These are phyloP conservation scores for Pelvicachromis taeniatus DNA, from an alignment of 2,113 vertebrate genomes.

Conservation along the genomic window DNA sequence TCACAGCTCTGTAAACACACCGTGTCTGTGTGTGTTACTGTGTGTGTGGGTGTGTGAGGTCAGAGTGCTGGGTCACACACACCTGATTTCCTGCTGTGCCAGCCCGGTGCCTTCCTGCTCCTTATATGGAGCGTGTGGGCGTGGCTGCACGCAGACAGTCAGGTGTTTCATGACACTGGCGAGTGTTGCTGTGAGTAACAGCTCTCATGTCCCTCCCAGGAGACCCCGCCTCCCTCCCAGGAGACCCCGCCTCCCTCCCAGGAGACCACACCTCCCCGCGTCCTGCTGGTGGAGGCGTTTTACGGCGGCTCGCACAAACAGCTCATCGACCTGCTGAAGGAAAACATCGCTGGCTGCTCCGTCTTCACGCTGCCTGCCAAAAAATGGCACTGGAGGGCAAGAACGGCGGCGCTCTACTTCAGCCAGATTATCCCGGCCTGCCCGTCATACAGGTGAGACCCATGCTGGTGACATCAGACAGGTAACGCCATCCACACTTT, in stretches of 20 bases:
- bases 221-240: constrained; percentile 54
- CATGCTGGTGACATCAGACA: neutral
- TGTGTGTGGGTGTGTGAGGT: neutral
- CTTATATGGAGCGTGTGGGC: neutral
- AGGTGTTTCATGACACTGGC: neutral
- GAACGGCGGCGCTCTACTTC: constrained; percentile 87
- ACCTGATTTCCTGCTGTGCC: neutral
- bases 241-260: neutral
- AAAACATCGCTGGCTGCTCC: constrained; percentile 73
- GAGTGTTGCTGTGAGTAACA: neutral
- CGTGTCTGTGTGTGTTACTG: neutral
- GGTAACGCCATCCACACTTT: neutral
- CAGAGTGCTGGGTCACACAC: neutral
- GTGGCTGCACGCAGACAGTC: neutral
- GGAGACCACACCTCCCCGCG: constrained; percentile 62
- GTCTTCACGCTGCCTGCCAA: constrained; percentile 86
- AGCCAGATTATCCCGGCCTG: constrained; percentile 82
- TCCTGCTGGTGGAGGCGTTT: constrained; percentile 88
- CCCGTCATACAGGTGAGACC: constrained; percentile 79
- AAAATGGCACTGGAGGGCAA: constrained; percentile 96
- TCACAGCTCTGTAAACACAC: neutral
- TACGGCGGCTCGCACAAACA: constrained; percentile 96
- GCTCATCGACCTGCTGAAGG: constrained; percentile 83
- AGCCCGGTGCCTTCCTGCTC: neutral
- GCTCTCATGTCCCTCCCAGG: constrained; percentile 41